Evolutionary conservation across 64 coral and sea anemone species (phyloP), one percentile per base, ranked within the genome.

Genomic region (Stichodactyla mertensii): DNA sequence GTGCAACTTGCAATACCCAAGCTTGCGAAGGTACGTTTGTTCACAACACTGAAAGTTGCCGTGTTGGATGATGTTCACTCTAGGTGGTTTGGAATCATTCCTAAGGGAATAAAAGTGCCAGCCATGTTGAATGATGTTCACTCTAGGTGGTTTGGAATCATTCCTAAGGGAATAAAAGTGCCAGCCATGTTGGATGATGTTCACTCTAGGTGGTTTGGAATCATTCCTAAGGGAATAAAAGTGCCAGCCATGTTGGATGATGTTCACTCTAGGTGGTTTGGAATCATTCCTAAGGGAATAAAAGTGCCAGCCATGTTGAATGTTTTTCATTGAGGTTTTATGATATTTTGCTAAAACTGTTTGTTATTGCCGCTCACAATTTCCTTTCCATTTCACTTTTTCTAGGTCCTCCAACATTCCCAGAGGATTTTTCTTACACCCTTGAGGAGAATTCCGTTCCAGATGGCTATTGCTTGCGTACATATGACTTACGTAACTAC

Each of bases 401-500:
- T 36, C 4, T 56, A 85, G 83, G 54, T 16, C 83, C 8, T 26
- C 83, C 83, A 10, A 20, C 18, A 16, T 85, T 85, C 23, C 83
- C 83, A 10, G 60, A 85, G 26, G 83, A 85, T 56, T 85, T 85
- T 18, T 19, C 53, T 0, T 85, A 61, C 60, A 52, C 23, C 7
- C 6, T 55, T 6, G 6, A 56, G 16, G 4, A 6, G 2, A 2
- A 6, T 12, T 55, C 56, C 4, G 11, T 55, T 8, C 27, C 60
- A 58, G 16, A 6, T 20, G 83, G 60, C 0, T 3, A 58, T 31
- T 85, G 83, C 27, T 56, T 85, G 16, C 83, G 83, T 7, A 85
- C 83, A 61, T 85, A 85, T 59, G 83, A 85, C 15, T 6, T 85
- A 10, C 27, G 6, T 3, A 36, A 64, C 53, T 85, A 85, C 83